Percentiles rank a stretch among this genome's conserved stretches.
These are phyloP conservation scores for Uromys caudimaculatus DNA, from an alignment of 2,797 vertebrate species.

Conservation along the genomic window DNA sequence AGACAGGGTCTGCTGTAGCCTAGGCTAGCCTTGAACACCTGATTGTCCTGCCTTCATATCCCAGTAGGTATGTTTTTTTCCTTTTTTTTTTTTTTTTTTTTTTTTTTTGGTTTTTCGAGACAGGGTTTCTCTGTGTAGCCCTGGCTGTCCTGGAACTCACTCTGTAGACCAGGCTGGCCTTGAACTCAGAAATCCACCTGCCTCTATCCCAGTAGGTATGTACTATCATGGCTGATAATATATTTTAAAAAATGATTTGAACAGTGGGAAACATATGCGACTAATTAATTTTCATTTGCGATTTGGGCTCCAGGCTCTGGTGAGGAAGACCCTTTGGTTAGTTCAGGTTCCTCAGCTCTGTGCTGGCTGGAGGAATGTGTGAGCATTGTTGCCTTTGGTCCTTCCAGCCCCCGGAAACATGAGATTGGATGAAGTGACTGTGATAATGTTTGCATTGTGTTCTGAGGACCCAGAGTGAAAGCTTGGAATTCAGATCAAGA, in stretches of 20 bases:
- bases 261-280: not conserved
- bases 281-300: not conserved
- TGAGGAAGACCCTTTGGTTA: not conserved
- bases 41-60: not conserved
- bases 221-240: too few relatives aligned
- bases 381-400: conserved; percentile 18
- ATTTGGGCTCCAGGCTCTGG: not conserved
- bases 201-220: not conserved
- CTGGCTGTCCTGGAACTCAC: too few relatives aligned
- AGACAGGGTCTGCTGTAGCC: not conserved
- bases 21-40: not conserved
- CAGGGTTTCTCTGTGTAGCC: too few relatives aligned
- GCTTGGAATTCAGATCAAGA: conserved; percentile 36
- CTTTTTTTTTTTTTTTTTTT: too few relatives aligned
- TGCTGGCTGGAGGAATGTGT: conserved; percentile 22
- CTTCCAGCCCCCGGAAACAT: not conserved
- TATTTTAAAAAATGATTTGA: not conserved
- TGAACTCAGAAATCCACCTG: not conserved
- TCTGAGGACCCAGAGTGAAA: conserved; percentile 48
- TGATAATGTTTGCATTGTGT: conserved; percentile 65
- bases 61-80: too few relatives aligned
- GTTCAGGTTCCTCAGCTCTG: conserved; percentile 1
- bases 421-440: conserved; percentile 42
- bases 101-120: too few relatives aligned
- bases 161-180: too few relatives aligned